These are phyloP conservation scores for Ylistrum balloti DNA, from an alignment of 1,140 invertebrate genomes.

Conservation along the genomic window DNA sequence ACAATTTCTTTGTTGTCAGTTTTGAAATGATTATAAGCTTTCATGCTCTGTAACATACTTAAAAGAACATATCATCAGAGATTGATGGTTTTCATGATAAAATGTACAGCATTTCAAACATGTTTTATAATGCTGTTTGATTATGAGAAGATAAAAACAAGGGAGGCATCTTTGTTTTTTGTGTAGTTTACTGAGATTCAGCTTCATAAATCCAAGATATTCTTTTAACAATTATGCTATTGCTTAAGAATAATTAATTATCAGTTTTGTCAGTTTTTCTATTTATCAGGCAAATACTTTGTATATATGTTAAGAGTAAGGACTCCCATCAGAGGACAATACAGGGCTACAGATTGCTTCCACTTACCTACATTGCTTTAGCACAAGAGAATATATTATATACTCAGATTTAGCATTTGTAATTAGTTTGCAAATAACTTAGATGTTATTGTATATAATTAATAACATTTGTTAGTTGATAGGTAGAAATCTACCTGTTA, in stretches of 20 bases:
- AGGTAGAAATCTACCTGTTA: too few species aligned
- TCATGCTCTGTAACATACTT: background rate
- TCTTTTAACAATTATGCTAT: background rate
- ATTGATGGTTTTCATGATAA: background rate
- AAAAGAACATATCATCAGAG: background rate
- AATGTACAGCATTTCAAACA: background rate
- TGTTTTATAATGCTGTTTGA: background rate
- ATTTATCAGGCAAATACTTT: background rate
- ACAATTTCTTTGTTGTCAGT: background rate
- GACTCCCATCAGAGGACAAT: too few species aligned
- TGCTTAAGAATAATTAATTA: background rate
- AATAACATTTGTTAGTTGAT: too few species aligned
- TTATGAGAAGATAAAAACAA: background rate
- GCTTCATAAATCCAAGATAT: background rate
- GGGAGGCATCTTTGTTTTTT: background rate
- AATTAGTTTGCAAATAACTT: too few species aligned
- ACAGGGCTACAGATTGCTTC: too few species aligned
- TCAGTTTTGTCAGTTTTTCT: background rate
- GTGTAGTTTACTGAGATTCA: background rate
- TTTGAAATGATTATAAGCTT: too few species aligned
- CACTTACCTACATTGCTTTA: too few species aligned
- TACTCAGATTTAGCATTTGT: too few species aligned
- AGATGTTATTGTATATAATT: too few species aligned
- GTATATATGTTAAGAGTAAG: background rate
- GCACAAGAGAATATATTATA: too few species aligned